Percentiles rank a stretch among this genome's conserved stretches.
Evolutionary conservation across 2,797 vertebrate species (phyloP).

Genomic region (Phrynocephalus forsythii): DNA sequence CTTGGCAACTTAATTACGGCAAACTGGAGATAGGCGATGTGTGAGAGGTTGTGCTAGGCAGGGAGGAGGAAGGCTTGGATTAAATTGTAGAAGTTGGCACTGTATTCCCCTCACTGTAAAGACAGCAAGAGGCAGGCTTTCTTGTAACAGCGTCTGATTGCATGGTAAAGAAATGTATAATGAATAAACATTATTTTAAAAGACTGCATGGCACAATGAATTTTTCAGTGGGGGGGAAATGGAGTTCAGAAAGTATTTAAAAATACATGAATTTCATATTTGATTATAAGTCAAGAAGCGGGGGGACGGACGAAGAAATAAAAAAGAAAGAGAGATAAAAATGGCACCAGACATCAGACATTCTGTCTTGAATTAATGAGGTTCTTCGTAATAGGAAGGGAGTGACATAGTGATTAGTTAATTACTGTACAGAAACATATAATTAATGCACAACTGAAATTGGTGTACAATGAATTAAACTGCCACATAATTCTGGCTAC

Average conservation of each 20-base stretch:
- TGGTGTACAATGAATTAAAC: conserved; percentile 74
- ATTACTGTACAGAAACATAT: conserved; percentile 73
- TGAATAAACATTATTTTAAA: conserved; percentile 82
- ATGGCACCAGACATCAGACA: conserved; percentile 64
- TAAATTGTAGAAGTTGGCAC: conserved; percentile 60
- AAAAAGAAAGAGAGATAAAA: conserved; percentile 44
- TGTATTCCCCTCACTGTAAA: conserved; percentile 24
- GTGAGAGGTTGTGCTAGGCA: background rate
- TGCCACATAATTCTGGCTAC: conserved; percentile 62
- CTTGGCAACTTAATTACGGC: conserved; percentile 58
- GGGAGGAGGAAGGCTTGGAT: conserved; percentile 17
- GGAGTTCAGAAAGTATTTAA: conserved; percentile 76
- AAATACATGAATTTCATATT: conserved; percentile 82
- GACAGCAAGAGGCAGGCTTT: conserved; percentile 43
- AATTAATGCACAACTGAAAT: conserved; percentile 77
- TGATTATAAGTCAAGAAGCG: conserved; percentile 79
- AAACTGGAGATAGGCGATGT: background rate
- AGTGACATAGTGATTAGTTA: conserved; percentile 77
- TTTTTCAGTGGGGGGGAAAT: conserved; percentile 81
- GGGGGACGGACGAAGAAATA: conserved; percentile 24
- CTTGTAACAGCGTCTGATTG: conserved; percentile 70
- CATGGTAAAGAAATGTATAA: conserved; percentile 70
- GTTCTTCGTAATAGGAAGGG: conserved; percentile 73
- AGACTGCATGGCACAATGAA: conserved; percentile 75
- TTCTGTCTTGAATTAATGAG: conserved; percentile 73